These are phyloP conservation scores for Ophion costatus DNA, from an alignment of 2,888 invertebrate species.

Conservation along the genomic window DNA sequence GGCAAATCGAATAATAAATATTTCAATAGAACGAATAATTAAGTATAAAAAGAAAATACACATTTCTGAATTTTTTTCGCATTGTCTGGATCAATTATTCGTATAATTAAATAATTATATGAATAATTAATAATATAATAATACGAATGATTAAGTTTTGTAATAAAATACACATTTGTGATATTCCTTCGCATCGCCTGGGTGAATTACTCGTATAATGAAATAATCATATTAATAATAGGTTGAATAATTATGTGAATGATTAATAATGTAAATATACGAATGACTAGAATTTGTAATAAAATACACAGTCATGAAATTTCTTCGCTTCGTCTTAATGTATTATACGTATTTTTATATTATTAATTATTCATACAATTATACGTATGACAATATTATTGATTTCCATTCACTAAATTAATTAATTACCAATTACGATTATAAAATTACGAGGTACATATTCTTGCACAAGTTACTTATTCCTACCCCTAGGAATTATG, in stretches of 20 bases:
- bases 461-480: too few relatives aligned
- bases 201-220: too few relatives aligned
- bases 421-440: background rate
- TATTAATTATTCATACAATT: background rate
- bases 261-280: background rate
- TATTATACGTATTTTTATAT: background rate
- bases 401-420: background rate
- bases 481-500: too few relatives aligned
- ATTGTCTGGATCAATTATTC: background rate
- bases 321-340: background rate
- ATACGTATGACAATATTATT: background rate
- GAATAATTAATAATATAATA: background rate
- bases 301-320: background rate
- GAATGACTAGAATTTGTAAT: background rate
- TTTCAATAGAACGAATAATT: too few relatives aligned
- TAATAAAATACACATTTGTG: too few relatives aligned
- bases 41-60: background rate
- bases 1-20: background rate
- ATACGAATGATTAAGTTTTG: too few relatives aligned
- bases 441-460: background rate
- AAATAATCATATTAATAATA: too few relatives aligned
- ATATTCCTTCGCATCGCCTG: too few relatives aligned
- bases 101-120: background rate
- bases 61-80: background rate
- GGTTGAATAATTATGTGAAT: too few relatives aligned